Percentiles rank a stretch among this genome's conserved stretches.
Conservation (phyloP, 30 jellyfish, hydroid and myxozoan genomes). For the Chrysaora quinquecirrha region DNA sequence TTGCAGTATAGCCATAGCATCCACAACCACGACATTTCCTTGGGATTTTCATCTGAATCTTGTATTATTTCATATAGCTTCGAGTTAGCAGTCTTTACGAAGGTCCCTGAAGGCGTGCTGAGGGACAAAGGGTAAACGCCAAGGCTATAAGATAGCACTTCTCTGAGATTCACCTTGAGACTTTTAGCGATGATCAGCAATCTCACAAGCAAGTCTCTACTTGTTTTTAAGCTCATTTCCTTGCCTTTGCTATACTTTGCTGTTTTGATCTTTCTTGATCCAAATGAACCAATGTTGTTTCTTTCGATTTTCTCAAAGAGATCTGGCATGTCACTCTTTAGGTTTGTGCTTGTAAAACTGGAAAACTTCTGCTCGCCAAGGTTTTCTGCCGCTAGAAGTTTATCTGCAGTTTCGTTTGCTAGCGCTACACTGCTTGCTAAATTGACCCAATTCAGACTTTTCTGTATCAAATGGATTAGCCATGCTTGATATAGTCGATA, state of each 20-base stretch:
- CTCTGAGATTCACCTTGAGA: slow-evolving; percentile 1
- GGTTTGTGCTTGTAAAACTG: background rate
- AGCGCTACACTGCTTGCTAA: background rate
- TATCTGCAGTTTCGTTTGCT: background rate
- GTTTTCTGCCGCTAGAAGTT: background rate
- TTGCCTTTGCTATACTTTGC: slow-evolving; percentile 3
- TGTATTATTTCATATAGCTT: background rate
- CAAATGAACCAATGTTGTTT: slow-evolving; percentile 1
- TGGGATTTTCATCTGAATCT: background rate
- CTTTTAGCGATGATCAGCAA: slow-evolving; percentile 3
- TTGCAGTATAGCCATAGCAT: background rate
- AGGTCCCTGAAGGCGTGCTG: background rate
- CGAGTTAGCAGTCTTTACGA: background rate
- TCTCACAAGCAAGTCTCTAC: background rate
- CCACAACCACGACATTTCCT: background rate
- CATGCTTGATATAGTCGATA: background rate
- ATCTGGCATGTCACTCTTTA: background rate
- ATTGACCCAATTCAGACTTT: background rate
- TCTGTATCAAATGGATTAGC: slow-evolving; percentile 3
- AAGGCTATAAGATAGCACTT: background rate
- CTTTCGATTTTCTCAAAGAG: background rate
- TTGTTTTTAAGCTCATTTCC: background rate
- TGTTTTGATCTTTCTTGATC: background rate
- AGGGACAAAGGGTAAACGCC: slow-evolving; percentile 1
- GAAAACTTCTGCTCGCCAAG: slow-evolving; percentile 8